Evolutionary conservation across 2,113 vertebrate genomes (phyloP), one percentile per base, ranked within the genome.

Genomic region (Aphyosemion australe): DNA sequence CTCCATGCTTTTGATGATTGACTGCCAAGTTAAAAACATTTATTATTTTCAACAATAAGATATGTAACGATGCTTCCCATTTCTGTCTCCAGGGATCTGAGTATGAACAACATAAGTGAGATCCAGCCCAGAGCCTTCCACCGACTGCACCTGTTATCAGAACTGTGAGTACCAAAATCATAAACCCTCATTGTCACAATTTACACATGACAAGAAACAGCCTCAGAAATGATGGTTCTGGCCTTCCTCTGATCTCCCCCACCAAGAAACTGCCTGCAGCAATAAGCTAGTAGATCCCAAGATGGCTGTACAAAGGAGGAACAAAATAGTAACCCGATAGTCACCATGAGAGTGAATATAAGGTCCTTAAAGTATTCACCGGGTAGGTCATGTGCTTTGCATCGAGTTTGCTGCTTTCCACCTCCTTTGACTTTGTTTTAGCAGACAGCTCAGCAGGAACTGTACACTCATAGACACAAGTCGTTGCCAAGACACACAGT

Each of bases 31-130:
- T 84, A 87, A 75, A 54, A 69, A 67, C 57, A 63, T 69, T 61
- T 76, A 50, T 51, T 69, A 69, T 54, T 78, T 69, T 76, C 45
- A 76, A 55, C 3, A 65, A 69, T 73, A 69, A 64, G 42, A 11
- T 47, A 19, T 31, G 12, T 37, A 45, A 5, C 72, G 76, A 85
- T 65, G 20, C 31, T 55, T 39, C 26, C 21, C 32, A 11, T 66
- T 41, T 63, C 54, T 43, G 10, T 79, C 72, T 59, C 64, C 64
- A 99, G 97, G 59, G 97, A 99, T 72, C 92, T 99, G 84, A 99
- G 96, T 79, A 96, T 98, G 97, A 99, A 99, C 91, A 99, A 96
- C 92, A 96, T 99, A 80, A 97, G 95, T 0, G 84, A 84, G 77
- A 92, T 98, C 67, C 92, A 92, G 81, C 94, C 95, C 6, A 86